Evolutionary conservation across 2,797 vertebrate genomes (phyloP).

Genomic region (Luscinia megarhynchos): DNA sequence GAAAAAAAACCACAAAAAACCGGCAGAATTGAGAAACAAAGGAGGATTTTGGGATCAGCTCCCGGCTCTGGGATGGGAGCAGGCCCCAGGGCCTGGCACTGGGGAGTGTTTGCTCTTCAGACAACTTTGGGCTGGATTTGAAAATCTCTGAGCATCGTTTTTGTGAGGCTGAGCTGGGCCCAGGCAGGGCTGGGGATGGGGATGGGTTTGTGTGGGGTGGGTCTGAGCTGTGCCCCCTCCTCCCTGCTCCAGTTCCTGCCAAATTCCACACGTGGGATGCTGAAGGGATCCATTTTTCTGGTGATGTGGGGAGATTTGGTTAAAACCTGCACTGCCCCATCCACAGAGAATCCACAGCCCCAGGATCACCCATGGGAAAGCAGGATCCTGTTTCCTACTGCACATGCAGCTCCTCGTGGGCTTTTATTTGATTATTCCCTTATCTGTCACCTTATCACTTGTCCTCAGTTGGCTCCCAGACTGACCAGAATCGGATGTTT

Average conservation of each 20-base stretch:
- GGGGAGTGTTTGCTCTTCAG: neutral
- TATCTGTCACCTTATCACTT: neutral
- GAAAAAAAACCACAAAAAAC: neutral
- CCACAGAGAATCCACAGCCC: neutral
- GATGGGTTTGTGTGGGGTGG: neutral
- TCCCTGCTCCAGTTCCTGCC: neutral
- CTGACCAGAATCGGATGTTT: neutral
- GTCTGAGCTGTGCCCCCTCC: neutral
- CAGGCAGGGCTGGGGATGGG: neutral
- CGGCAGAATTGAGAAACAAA: slow-evolving; percentile 69
- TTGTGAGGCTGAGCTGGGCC: neutral
- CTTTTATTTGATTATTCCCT: neutral
- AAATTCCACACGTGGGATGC: rapidly evolving
- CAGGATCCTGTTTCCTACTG: neutral
- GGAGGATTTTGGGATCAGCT: slow-evolving; percentile 60
- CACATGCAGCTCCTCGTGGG: neutral
- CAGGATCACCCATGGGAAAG: neutral
- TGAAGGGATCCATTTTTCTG: neutral
- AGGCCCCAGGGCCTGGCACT: neutral
- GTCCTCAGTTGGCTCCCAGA: neutral
- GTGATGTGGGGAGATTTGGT: neutral
- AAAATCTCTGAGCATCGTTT: rapidly evolving
- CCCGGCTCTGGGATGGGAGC: neutral
- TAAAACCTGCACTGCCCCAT: neutral
- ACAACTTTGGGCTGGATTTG: neutral